Conservation (phyloP, 92 coral and sea anemone species). For the Umimayanthus kanabou region DNA sequence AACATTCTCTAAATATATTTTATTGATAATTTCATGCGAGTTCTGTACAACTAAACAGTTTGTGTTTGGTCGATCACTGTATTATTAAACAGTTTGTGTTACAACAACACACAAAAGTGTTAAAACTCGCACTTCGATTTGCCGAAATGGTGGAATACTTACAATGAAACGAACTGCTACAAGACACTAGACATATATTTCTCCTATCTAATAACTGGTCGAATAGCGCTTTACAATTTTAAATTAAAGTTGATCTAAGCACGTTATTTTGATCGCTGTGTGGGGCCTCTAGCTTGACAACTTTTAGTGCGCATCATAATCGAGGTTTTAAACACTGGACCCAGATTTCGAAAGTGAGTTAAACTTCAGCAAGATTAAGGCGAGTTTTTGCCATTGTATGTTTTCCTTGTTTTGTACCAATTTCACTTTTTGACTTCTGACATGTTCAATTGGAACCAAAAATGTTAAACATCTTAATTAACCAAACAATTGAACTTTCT, state of each 20-base stretch:
- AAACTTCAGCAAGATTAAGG: no score
- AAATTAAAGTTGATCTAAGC: neutral
- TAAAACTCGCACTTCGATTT: neutral
- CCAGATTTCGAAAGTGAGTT: no score
- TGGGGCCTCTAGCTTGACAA: neutral
- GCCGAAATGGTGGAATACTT: neutral
- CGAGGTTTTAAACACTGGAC: neutral
- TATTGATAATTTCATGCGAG: constrained; percentile 17
- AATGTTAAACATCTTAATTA: no score
- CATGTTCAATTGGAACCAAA: no score
- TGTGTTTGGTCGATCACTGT: neutral
- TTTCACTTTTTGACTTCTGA: no score
- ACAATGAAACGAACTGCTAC: neutral
- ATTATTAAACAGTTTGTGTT: neutral
- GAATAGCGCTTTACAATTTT: neutral
- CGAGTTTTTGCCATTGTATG: neutral
- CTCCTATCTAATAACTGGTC: neutral
- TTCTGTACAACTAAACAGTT: constrained; percentile 12
- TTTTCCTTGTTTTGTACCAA: no score
- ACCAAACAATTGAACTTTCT: no score
- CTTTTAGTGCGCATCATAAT: neutral
- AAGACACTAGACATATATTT: neutral
- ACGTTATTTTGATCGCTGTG: neutral
- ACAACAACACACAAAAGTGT: neutral
- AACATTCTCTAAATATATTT: neutral